Conservation (phyloP, 1,140 invertebrate genomes). For the Brachionus calyciflorus region DNA sequence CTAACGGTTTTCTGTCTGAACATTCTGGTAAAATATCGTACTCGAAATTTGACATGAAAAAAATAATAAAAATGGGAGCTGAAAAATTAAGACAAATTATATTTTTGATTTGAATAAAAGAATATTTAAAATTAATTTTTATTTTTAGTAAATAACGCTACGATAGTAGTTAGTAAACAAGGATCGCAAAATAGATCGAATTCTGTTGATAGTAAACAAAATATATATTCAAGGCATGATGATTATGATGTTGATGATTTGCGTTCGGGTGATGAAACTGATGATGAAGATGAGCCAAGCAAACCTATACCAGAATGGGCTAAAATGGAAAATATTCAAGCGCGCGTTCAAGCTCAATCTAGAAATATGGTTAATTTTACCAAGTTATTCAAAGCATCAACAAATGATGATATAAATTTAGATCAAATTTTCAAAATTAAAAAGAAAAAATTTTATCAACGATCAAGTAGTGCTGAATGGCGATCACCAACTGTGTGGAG, state of each 20-base stretch:
- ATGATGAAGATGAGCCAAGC: slow-evolving; percentile 43
- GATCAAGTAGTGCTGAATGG: slow-evolving; percentile 42
- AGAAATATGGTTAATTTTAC: slow-evolving; percentile 7
- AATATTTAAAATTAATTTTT: neutral
- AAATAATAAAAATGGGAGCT: too few relatives aligned
- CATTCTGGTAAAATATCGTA: too few relatives aligned
- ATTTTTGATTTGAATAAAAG: neutral
- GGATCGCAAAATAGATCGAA: neutral
- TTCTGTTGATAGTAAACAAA: neutral
- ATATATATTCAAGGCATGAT: neutral
- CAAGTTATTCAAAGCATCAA: neutral
- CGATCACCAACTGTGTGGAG: neutral
- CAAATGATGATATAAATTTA: slow-evolving; percentile 1
- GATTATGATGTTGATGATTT: slow-evolving; percentile 35
- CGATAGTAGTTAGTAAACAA: neutral
- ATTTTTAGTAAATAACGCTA: neutral
- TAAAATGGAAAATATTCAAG: neutral
- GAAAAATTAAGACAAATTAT: too few relatives aligned
- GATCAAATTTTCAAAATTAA: slow-evolving; percentile 34
- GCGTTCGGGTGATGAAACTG: slow-evolving; percentile 15
- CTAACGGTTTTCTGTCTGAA: too few relatives aligned
- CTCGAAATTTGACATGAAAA: too few relatives aligned
- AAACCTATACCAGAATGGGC: slow-evolving; percentile 44
- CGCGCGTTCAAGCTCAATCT: neutral
- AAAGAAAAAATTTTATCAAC: neutral